Evolutionary conservation across 1,140 invertebrate genomes (phyloP).

Genomic region (Vanessa tameamea): DNA sequence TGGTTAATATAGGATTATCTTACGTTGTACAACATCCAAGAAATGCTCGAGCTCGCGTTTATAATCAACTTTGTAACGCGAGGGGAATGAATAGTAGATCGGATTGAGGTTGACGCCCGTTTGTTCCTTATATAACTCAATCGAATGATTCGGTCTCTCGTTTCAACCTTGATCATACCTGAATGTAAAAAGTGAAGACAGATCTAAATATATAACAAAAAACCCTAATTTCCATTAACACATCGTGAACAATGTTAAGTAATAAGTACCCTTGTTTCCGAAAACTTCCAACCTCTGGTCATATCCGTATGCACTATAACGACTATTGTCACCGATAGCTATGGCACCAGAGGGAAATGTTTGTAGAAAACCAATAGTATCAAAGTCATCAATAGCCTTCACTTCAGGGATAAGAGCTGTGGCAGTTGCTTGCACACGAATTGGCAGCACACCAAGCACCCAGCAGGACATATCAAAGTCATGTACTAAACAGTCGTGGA

Average conservation of each 20-base stretch:
- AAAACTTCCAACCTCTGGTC: slow-evolving; percentile 87
- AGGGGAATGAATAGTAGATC: slow-evolving; percentile 84
- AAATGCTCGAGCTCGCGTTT: slow-evolving; percentile 84
- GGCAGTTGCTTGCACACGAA: slow-evolving; percentile 80
- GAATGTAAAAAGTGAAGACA: slow-evolving; percentile 9
- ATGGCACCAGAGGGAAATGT: slow-evolving; percentile 84
- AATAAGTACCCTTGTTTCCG: slow-evolving; percentile 72
- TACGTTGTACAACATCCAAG: slow-evolving; percentile 83
- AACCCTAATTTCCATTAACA: no score
- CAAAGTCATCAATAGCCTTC: slow-evolving; percentile 83
- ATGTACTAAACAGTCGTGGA: slow-evolving; percentile 87
- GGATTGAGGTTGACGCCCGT: slow-evolving; percentile 75
- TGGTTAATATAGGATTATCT: slow-evolving; percentile 22
- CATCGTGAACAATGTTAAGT: no score
- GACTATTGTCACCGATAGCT: slow-evolving; percentile 84
- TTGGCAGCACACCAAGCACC: slow-evolving; percentile 83
- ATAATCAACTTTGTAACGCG: slow-evolving; percentile 83
- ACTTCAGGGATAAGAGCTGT: slow-evolving; percentile 83
- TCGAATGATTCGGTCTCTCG: slow-evolving; percentile 79
- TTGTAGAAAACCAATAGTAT: slow-evolving; percentile 84
- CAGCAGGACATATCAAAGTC: slow-evolving; percentile 85
- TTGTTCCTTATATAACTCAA: slow-evolving; percentile 67
- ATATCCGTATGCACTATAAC: slow-evolving; percentile 85
- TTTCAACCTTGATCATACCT: slow-evolving; percentile 83
- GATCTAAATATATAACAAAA: no score